Conservation (phyloP, 2,797 vertebrate species). For the Dromococcyx pavoninus region DNA sequence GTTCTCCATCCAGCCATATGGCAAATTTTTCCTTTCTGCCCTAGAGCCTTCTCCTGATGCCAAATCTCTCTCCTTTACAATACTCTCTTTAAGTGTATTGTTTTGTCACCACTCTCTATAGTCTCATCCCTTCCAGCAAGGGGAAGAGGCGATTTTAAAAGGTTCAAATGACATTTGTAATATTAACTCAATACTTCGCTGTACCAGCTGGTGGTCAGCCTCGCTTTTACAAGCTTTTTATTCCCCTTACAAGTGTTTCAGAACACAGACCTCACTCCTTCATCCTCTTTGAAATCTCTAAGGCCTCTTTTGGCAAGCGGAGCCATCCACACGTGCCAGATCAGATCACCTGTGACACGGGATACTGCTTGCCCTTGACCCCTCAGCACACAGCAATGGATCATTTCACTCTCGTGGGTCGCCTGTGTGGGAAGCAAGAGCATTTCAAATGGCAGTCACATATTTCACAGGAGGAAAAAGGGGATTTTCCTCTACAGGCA, state of each 20-base stretch:
- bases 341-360: background rate
- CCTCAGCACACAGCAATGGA: fast-evolving
- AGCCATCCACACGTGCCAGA: background rate
- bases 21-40: too few relatives aligned
- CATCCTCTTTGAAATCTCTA: background rate
- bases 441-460: background rate
- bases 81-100: background rate
- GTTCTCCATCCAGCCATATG: background rate
- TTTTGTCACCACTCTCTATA: background rate
- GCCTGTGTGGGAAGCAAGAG: background rate
- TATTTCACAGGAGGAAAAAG: background rate
- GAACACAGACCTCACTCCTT: background rate
- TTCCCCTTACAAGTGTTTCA: background rate
- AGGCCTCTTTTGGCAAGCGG: background rate
- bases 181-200: background rate
- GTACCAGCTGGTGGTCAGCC: background rate
- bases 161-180: background rate
- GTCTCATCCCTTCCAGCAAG: background rate
- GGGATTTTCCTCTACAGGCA: background rate
- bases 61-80: background rate
- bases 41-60: background rate
- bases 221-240: background rate
- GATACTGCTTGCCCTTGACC: background rate
- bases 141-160: background rate
- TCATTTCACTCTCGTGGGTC: fast-evolving